Base-by-base conservation (phyloP, 2,797 vertebrate species). In the Podarcis lilfordi region DNA sequence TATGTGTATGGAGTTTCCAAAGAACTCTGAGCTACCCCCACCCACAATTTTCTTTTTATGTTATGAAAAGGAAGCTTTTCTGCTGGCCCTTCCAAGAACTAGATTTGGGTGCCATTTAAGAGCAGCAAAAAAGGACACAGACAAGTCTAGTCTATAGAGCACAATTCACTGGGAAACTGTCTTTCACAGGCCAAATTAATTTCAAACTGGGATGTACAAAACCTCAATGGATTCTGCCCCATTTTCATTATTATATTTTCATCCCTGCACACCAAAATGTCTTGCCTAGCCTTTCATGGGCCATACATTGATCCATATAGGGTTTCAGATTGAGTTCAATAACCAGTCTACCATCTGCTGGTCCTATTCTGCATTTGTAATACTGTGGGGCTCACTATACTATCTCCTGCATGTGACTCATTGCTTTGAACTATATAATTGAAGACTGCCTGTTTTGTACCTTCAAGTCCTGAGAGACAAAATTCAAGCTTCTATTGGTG, bases 401-500 rank as follows among this genome's bases (percentile, higher is more conserved):
- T 21, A 29, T 15, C 10, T 25, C 13, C 64, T 69, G 13, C 43
- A 13, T 27, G 61, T 87, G 55, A 27, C 7, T 45, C 35, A 61
- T 4, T 32, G 21, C 13, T 45, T 82, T 45, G n/a, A 27, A 74
- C 32, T 43, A 27, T 59, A 55, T 43, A 45, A 72, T 5, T 83
- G 37, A 87, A 91, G 35, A 15, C 91, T 10, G 93, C 90, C 92
- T 90, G 92, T 93, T n/a, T 13, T 92, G 0, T 43, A 85, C 86
- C 86, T 93, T 89, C 92, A 80, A 55, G 80, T 93, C 76, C 69
- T 32, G 69, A 71, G 77, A 81, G 91, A 89, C 27, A 91, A 87
- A 80, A 77, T 80, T 85, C 61, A 84, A 85, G 87, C 32, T 89
- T 89, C n/a, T 79, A 94, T 93, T 93, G 32, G 89, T 94, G 94